Conservation (phyloP, 1,140 invertebrate genomes). For the Bombus affinis region DNA sequence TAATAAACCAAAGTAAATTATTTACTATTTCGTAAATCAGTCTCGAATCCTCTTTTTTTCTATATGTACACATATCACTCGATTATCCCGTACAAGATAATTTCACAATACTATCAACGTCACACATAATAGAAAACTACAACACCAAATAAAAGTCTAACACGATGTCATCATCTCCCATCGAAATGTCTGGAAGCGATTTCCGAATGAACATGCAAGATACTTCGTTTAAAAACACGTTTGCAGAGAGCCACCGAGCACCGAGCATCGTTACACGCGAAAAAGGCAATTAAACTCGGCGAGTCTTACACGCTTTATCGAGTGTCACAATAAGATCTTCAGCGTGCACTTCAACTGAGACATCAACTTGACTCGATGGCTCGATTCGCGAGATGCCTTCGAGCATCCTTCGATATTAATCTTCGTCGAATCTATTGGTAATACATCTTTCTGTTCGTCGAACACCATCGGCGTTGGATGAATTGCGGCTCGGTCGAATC, state of each 20-base stretch:
- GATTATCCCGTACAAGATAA: not conserved
- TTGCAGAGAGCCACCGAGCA: not conserved
- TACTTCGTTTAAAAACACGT: not conserved
- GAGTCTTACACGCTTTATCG: not conserved
- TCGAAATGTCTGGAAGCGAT: not conserved
- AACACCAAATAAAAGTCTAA: too few relatives aligned
- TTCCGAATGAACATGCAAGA: not conserved
- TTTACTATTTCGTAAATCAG: too few relatives aligned
- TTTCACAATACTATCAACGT: not conserved
- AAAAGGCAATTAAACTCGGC: not conserved
- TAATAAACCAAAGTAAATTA: too few relatives aligned
- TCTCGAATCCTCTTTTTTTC: too few relatives aligned
- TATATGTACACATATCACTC: too few relatives aligned
- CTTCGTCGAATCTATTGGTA: not conserved
- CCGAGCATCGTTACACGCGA: not conserved
- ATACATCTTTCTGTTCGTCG: not conserved
- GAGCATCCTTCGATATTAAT: slow-evolving; percentile 14
- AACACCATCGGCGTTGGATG: not conserved
- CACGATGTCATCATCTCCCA: not conserved
- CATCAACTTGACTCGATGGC: not conserved
- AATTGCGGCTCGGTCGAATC: not conserved
- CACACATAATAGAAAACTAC: not conserved
- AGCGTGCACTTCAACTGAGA: not conserved
- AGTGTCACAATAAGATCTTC: not conserved
- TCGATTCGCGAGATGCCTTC: too few relatives aligned